Evolutionary conservation across 2,797 vertebrate genomes (phyloP).

Genomic region (Scarus forsteni): DNA sequence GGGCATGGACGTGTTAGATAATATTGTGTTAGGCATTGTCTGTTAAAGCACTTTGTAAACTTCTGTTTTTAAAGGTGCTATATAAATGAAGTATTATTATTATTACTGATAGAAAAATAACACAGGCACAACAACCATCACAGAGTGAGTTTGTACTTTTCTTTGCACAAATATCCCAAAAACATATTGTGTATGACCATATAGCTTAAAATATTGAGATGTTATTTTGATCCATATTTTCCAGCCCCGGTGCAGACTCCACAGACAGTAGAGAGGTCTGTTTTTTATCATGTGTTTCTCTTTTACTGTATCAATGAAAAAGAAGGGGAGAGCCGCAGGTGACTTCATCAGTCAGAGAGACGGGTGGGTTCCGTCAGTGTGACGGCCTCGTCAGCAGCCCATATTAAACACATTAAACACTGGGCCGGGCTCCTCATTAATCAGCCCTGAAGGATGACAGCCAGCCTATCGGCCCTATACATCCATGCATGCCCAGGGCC

Average conservation of each 20-base stretch:
- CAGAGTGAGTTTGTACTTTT: too few species aligned
- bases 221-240: too few species aligned
- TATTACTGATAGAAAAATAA: too few species aligned
- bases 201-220: too few species aligned
- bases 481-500: constrained; percentile 76
- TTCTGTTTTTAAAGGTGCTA: too few species aligned
- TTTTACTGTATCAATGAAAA: constrained; percentile 52
- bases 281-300: constrained; percentile 8
- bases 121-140: too few species aligned
- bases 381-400: constrained; percentile 82
- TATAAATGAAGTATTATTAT: too few species aligned
- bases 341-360: constrained; percentile 82
- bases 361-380: constrained; percentile 75
- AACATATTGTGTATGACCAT: too few species aligned
- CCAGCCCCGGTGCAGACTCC: neutral
- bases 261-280: neutral
- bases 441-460: constrained; percentile 83
- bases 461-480: constrained; percentile 75
- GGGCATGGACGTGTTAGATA: too few species aligned
- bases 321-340: constrained; percentile 54
- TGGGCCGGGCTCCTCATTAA: constrained; percentile 80
- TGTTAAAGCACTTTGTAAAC: too few species aligned
- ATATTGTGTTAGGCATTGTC: too few species aligned
- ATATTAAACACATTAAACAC: constrained; percentile 88
- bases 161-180: too few species aligned